Conservation (phyloP, 2,888 invertebrate genomes). For the Euzophera pinguis region DNA sequence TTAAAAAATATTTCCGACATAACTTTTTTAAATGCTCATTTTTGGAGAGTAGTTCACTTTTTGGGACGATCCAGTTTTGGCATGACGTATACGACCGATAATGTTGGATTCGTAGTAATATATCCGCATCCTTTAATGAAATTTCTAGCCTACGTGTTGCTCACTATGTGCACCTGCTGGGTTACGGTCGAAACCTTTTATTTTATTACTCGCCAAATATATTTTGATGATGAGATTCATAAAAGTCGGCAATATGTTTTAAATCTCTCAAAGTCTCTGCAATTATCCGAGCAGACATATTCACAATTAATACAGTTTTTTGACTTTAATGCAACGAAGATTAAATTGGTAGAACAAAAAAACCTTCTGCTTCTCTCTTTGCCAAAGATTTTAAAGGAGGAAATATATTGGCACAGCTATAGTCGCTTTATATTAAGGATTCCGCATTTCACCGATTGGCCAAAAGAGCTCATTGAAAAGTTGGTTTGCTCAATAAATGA, state of each 20-base stretch:
- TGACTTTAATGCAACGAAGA: not conserved
- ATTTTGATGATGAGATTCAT: not conserved
- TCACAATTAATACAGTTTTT: not conserved
- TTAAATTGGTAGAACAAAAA: not conserved
- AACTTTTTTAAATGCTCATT: not conserved
- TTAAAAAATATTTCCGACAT: not conserved
- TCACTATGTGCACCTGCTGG: not conserved
- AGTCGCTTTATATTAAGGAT: not conserved
- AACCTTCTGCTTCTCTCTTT: not conserved
- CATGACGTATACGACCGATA: not conserved
- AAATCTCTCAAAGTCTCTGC: not conserved
- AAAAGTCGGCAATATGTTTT: not conserved
- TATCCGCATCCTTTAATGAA: too few relatives aligned
- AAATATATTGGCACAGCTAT: not conserved
- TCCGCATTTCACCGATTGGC: not conserved
- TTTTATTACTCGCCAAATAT: not conserved
- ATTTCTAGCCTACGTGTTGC: too few relatives aligned
- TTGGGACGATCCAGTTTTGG: not conserved
- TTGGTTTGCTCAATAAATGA: not conserved
- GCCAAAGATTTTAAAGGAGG: not conserved
- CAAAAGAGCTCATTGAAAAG: not conserved
- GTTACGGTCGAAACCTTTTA: not conserved
- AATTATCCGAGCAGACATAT: not conserved
- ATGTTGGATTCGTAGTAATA: not conserved
- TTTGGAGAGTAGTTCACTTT: slow-evolving; percentile 1